These are phyloP conservation scores for Merodon equestris DNA, from an alignment of 2,888 invertebrate species.

Conservation along the genomic window DNA sequence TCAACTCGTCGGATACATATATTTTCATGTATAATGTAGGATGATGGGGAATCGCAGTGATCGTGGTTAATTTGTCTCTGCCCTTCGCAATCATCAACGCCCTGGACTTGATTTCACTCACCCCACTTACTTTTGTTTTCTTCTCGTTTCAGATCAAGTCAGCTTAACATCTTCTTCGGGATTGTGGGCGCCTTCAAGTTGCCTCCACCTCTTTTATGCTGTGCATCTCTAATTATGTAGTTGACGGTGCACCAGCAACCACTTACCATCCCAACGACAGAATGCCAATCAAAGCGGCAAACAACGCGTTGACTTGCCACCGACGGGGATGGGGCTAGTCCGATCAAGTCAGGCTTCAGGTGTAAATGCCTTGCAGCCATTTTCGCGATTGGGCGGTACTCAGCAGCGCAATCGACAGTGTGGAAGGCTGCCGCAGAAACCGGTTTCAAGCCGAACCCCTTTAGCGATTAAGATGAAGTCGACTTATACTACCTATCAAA, in stretches of 20 bases:
- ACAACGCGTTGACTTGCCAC: constrained; percentile 62
- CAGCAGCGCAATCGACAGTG: constrained; percentile 31
- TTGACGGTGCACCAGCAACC: constrained; percentile 11
- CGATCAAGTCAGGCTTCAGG: constrained; percentile 43
- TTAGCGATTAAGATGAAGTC: constrained; percentile 64
- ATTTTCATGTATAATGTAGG: constrained; percentile 4
- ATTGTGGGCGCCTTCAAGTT: constrained; percentile 44
- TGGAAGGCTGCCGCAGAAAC: constrained; percentile 23
- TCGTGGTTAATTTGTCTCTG: too few species aligned
- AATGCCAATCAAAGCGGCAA: constrained; percentile 64
- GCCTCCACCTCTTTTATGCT: constrained; percentile 53
- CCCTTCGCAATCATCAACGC: too few species aligned
- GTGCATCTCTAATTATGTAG: constrained; percentile 56
- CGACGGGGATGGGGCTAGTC: constrained; percentile 41
- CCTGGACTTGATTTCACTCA: constrained; percentile 44
- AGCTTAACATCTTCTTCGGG: constrained; percentile 55
- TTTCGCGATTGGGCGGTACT: constrained; percentile 65
- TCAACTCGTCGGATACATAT: not conserved
- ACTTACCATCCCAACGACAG: constrained; percentile 7
- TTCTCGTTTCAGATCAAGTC: constrained; percentile 14
- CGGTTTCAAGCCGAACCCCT: constrained; percentile 58
- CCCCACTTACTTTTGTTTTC: constrained; percentile 3
- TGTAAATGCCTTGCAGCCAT: constrained; percentile 65
- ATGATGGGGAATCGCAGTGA: not conserved
- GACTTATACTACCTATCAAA: constrained; percentile 53